These are phyloP conservation scores for Galeopsomyia nigrocyanea DNA, from an alignment of 2,888 invertebrate genomes.

Conservation along the genomic window DNA sequence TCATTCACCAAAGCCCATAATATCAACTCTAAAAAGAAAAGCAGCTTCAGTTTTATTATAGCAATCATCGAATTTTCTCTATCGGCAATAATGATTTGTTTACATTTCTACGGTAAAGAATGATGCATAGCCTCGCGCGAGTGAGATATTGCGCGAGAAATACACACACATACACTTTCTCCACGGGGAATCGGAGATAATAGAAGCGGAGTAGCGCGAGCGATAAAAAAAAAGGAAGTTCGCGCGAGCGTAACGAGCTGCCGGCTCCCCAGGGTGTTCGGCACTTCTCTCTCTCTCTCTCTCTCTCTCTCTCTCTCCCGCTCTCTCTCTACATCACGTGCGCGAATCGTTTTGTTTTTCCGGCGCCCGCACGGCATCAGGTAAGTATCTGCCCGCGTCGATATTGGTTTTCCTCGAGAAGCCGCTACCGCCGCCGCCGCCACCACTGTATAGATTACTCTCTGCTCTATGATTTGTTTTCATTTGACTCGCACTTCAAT, in stretches of 20 bases:
- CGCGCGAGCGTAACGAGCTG: conserved; percentile 64
- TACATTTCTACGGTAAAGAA: conserved; percentile 39
- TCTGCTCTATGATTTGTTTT: conserved; percentile 54
- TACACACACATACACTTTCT: conserved; percentile 48
- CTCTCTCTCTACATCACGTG: conserved; percentile 48
- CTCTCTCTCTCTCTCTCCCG: conserved; percentile 32
- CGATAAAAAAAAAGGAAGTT: conserved; percentile 16
- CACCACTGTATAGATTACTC: conserved; percentile 24
- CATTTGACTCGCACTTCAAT: conserved; percentile 51
- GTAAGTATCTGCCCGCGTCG: conserved; percentile 45
- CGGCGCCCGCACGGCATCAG: conserved; percentile 48
- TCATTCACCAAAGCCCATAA: too few species aligned
- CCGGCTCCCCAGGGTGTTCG: conserved; percentile 66
- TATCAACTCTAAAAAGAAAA: too few species aligned
- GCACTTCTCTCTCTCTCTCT: conserved; percentile 42
- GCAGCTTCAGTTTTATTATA: too few species aligned
- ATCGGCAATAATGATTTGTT: conserved; percentile 36
- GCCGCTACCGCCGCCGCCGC: neutral
- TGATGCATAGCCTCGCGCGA: conserved; percentile 37
- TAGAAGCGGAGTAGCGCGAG: conserved; percentile 34
- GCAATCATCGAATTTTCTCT: too few species aligned
- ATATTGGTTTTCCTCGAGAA: conserved; percentile 51
- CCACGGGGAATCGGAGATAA: conserved; percentile 53
- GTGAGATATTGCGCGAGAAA: conserved; percentile 55
- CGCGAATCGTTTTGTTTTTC: conserved; percentile 58